Evolutionary conservation across 2,888 invertebrate genomes (phyloP).

Genomic region (Xylocampa areola): DNA sequence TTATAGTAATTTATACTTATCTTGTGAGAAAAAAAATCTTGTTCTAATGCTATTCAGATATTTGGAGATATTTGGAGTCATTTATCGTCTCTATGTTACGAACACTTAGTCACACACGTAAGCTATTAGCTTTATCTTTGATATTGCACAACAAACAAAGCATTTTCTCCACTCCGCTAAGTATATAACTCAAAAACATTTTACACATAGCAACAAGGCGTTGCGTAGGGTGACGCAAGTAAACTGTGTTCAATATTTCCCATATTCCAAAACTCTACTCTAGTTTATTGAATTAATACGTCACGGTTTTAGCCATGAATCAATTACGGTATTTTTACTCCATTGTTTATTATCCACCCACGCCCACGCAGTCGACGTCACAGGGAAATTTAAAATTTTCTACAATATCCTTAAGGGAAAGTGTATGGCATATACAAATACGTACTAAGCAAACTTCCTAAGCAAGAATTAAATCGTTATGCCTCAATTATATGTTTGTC

Average conservation of each 20-base stretch:
- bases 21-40: too few relatives aligned
- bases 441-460: too few relatives aligned
- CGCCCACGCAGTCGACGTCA: slow-evolving; percentile 44
- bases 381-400: slow-evolving; percentile 42
- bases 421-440: too few relatives aligned
- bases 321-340: slow-evolving; percentile 41
- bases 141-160: slow-evolving; percentile 12
- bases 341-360: slow-evolving; percentile 33
- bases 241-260: slow-evolving; percentile 22
- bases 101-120: too few relatives aligned
- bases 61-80: too few relatives aligned
- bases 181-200: slow-evolving; percentile 3
- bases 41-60: too few relatives aligned
- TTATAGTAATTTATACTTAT: too few relatives aligned
- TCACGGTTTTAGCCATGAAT: slow-evolving; percentile 49
- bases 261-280: slow-evolving; percentile 6
- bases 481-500: too few relatives aligned
- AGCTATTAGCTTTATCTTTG: not conserved
- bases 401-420: slow-evolving; percentile 25
- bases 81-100: too few relatives aligned
- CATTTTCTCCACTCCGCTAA: slow-evolving; percentile 8
- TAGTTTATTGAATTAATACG: slow-evolving; percentile 34
- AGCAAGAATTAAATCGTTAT: too few relatives aligned
- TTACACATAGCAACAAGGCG: slow-evolving; percentile 22
- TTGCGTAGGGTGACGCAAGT: slow-evolving; percentile 31